phyloP scores from a whole-genome alignment of 2,113 vertebrate species.

The Rhipidura dahli region DNA sequence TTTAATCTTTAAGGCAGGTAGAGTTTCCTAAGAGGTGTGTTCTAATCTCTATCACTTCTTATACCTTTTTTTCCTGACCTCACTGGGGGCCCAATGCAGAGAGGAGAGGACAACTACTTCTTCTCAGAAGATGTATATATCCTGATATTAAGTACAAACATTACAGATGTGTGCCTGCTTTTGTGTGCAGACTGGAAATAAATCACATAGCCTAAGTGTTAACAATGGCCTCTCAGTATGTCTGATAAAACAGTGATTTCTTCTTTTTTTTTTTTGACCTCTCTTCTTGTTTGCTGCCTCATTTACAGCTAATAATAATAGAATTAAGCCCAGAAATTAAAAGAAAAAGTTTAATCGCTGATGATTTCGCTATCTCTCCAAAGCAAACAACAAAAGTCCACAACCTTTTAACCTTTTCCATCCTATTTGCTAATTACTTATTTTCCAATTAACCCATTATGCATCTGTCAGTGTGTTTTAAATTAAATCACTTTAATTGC shows the following conservation, averaged over 20 bases:
- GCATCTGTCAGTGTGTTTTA: conserved; percentile 56
- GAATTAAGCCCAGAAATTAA: conserved; percentile 34
- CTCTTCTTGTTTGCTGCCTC: conserved; percentile 21
- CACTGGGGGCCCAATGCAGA: background rate
- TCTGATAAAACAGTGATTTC: background rate
- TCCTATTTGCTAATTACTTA: conserved; percentile 63
- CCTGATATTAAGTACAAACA: background rate
- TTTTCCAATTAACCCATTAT: conserved; percentile 63
- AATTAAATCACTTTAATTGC: conserved; percentile 63
- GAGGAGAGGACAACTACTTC: background rate
- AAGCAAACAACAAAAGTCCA: conserved; percentile 39
- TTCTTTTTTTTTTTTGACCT: background rate
- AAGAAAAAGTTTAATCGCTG: conserved; percentile 31
- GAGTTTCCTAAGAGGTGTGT: background rate
- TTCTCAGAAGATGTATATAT: background rate
- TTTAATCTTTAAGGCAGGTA: background rate
- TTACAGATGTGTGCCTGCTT: background rate
- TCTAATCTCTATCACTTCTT: background rate
- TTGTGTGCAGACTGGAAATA: background rate
- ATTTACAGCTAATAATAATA: conserved; percentile 30
- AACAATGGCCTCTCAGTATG: conserved; percentile 29
- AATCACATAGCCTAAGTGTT: background rate
- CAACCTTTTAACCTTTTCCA: conserved; percentile 59
- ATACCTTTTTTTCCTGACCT: background rate
- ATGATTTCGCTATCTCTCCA: conserved; percentile 12